Percentiles rank a stretch among this genome's conserved stretches.
These are phyloP conservation scores for Anas platyrhynchos DNA, from an alignment of 2,113 vertebrate species.

Conservation along the genomic window DNA sequence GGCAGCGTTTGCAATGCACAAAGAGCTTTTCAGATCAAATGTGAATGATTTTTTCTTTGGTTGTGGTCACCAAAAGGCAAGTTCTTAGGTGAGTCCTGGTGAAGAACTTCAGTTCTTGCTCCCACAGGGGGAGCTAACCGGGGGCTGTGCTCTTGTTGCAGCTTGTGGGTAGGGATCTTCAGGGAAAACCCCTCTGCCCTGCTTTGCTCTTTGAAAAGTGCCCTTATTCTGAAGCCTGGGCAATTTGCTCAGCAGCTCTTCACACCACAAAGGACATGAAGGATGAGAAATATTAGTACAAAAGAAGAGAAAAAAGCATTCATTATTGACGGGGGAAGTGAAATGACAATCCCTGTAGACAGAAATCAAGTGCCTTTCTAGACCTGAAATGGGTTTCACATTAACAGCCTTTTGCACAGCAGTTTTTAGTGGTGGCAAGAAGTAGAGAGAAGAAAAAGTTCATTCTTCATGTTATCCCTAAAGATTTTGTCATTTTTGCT, in stretches of 20 bases:
- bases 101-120: not conserved
- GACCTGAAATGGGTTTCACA: not conserved
- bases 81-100: not conserved
- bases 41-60: not conserved
- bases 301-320: not conserved
- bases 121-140: not conserved
- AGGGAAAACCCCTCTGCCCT: not conserved
- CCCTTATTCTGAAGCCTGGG: not conserved
- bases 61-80: not conserved
- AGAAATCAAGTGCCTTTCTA: not conserved
- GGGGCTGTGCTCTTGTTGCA: not conserved
- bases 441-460: not conserved
- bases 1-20: not conserved
- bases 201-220: not conserved
- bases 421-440: constrained; percentile 9
- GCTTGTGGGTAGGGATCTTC: not conserved
- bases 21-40: not conserved
- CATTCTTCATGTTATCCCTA: not conserved
- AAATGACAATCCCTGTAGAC: not conserved
- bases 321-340: not conserved
- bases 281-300: not conserved
- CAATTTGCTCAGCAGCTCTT: not conserved
- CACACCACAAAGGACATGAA: not conserved
- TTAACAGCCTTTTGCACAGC: constrained; percentile 26
- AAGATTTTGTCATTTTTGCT: constrained; percentile 16